Conservation (phyloP, 2,888 invertebrate species). For the Lasioglossum vierecki region DNA sequence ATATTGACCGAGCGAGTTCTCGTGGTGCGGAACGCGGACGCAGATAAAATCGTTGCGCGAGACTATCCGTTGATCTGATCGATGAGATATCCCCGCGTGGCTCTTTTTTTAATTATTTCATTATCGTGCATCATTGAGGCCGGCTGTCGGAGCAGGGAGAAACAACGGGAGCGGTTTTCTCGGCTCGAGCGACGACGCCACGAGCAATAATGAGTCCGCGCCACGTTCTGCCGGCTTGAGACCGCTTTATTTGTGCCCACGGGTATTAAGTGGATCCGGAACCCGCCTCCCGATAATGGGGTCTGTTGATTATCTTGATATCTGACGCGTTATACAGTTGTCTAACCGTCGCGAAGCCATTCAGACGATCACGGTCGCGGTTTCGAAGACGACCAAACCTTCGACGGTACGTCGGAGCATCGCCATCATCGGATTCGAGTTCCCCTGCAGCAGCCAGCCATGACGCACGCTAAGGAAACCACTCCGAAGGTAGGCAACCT, state of each 20-base stretch:
- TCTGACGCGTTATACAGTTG: slow-evolving; percentile 41
- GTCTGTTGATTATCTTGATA: slow-evolving; percentile 58
- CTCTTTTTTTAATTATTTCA: not conserved
- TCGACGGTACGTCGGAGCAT: slow-evolving; percentile 12
- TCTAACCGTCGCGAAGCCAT: slow-evolving; percentile 27
- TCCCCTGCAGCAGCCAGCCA: not conserved
- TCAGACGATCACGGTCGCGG: slow-evolving; percentile 43
- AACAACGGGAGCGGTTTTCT: not conserved
- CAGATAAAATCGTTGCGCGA: not conserved
- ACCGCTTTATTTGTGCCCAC: slow-evolving; percentile 32
- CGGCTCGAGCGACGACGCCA: slow-evolving; percentile 9
- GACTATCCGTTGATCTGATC: not conserved
- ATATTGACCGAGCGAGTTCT: not conserved
- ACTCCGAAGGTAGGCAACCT: slow-evolving; percentile 37
- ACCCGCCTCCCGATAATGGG: slow-evolving; percentile 59
- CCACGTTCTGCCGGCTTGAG: slow-evolving; percentile 7
- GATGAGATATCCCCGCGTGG: not conserved
- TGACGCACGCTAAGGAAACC: slow-evolving; percentile 23
- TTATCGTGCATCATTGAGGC: slow-evolving; percentile 1
- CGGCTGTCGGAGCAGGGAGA: not conserved
- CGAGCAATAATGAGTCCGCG: not conserved
- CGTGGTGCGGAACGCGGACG: not conserved
- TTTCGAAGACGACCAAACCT: slow-evolving; percentile 31
- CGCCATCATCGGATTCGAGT: not conserved
- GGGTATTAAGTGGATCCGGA: slow-evolving; percentile 44